phyloP scores from a whole-genome alignment of 2,113 vertebrate species.

The Ageneiosus marmoratus region DNA sequence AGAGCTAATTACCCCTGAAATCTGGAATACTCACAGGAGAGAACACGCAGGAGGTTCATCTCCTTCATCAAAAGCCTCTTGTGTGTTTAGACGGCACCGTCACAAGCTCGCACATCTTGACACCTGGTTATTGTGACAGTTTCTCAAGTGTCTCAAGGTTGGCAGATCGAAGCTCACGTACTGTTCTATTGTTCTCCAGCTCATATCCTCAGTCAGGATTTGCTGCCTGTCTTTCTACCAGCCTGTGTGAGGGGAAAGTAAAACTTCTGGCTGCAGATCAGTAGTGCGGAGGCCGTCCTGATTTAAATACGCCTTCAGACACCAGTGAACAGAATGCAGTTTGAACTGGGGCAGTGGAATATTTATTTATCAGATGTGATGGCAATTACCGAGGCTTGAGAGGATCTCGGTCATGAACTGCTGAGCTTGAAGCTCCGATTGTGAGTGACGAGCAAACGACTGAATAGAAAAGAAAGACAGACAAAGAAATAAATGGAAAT shows the following conservation, averaged over 20 bases:
- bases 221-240: not conserved
- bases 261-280: slow-evolving; percentile 43
- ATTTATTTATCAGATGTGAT: slow-evolving; percentile 38
- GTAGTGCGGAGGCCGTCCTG: slow-evolving; percentile 33
- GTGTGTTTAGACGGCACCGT: slow-evolving; percentile 13
- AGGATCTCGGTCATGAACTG: slow-evolving; percentile 3
- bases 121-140: slow-evolving; percentile 37
- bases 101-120: not conserved
- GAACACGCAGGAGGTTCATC: slow-evolving; percentile 9
- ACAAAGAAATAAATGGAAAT: not conserved
- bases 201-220: slow-evolving; percentile 46
- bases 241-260: not conserved
- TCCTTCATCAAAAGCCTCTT: slow-evolving; percentile 32
- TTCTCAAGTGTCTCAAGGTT: slow-evolving; percentile 11
- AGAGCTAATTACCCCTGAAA: slow-evolving; percentile 32
- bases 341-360: slow-evolving; percentile 20
- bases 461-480: not conserved
- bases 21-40: slow-evolving; percentile 1
- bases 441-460: not conserved
- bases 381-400: slow-evolving; percentile 14
- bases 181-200: slow-evolving; percentile 22
- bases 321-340: slow-evolving; percentile 22
- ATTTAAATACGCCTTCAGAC: slow-evolving; percentile 39
- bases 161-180: slow-evolving; percentile 43
- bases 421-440: not conserved